Evolutionary conservation across 2,888 invertebrate species (phyloP).

Genomic region (Drosophila incognita): DNA sequence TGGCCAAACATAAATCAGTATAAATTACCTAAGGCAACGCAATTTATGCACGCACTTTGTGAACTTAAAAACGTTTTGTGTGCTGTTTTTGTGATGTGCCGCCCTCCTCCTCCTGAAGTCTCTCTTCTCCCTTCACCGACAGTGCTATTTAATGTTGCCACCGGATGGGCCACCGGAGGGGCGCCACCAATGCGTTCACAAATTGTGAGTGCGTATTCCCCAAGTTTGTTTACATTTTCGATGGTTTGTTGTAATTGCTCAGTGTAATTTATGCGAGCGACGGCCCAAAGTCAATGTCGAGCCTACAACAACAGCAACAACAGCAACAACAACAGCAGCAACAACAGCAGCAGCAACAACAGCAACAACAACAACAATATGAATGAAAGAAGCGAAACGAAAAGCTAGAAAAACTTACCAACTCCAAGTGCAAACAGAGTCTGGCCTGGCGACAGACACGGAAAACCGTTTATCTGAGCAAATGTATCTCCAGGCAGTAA

Average conservation of each 20-base stretch:
- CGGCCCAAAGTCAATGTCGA: constrained; percentile 75
- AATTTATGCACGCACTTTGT: constrained; percentile 63
- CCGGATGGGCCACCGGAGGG: constrained; percentile 8
- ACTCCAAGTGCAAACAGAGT: constrained; percentile 38
- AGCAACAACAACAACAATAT: constrained; percentile 8
- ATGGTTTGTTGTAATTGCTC: constrained; percentile 65
- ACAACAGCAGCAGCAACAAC: not conserved
- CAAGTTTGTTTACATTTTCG: constrained; percentile 57
- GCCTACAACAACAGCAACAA: constrained; percentile 15
- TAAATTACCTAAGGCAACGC: constrained; percentile 46
- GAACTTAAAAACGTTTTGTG: constrained; percentile 65
- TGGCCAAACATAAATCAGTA: constrained; percentile 41
- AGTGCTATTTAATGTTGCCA: not conserved
- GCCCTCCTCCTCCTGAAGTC: not conserved
- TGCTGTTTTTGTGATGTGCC: constrained; percentile 26
- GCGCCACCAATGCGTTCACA: constrained; percentile 32
- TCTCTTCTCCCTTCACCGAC: no score
- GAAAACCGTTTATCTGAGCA: constrained; percentile 61
- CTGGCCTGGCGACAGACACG: constrained; percentile 47
- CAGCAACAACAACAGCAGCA: not conserved
- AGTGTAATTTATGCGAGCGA: constrained; percentile 73
- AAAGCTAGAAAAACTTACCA: constrained; percentile 32
- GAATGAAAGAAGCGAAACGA: constrained; percentile 27
- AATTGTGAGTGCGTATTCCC: constrained; percentile 58
- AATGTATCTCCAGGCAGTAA: constrained; percentile 79